Evolutionary conservation across 2,113 vertebrate genomes (phyloP).

Genomic region (Copsychus sechellarum): DNA sequence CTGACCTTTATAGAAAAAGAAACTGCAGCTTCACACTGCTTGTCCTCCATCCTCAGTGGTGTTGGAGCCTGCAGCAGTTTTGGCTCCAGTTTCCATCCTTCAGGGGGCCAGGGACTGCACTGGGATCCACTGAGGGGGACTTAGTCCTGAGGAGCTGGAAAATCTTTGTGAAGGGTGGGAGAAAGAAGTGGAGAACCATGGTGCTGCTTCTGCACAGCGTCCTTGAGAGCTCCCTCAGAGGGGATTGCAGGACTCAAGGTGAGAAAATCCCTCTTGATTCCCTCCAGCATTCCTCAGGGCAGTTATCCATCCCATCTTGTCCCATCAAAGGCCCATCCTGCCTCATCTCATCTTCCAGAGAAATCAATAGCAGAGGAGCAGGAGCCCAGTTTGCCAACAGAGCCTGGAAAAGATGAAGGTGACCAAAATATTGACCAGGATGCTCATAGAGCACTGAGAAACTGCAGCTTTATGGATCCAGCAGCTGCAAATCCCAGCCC

Average conservation of each 20-base stretch:
- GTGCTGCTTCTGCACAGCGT: background rate
- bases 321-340: background rate
- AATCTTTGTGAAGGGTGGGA: background rate
- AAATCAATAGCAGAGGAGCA: background rate
- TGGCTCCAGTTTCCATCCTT: background rate
- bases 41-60: accelerated
- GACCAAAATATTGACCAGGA: background rate
- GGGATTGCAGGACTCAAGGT: accelerated
- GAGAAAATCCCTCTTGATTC: background rate
- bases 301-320: background rate
- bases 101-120: background rate
- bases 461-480: background rate
- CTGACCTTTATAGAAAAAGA: background rate
- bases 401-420: background rate
- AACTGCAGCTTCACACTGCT: background rate
- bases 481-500: background rate
- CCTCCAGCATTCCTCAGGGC: background rate
- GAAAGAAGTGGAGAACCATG: accelerated
- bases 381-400: background rate
- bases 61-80: accelerated
- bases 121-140: background rate
- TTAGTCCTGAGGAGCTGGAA: background rate
- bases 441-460: background rate
- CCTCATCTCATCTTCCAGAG: background rate
- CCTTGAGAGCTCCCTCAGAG: too few relatives aligned